Conservation (phyloP, 2,113 vertebrate species). For the Atractosteus spatula region DNA sequence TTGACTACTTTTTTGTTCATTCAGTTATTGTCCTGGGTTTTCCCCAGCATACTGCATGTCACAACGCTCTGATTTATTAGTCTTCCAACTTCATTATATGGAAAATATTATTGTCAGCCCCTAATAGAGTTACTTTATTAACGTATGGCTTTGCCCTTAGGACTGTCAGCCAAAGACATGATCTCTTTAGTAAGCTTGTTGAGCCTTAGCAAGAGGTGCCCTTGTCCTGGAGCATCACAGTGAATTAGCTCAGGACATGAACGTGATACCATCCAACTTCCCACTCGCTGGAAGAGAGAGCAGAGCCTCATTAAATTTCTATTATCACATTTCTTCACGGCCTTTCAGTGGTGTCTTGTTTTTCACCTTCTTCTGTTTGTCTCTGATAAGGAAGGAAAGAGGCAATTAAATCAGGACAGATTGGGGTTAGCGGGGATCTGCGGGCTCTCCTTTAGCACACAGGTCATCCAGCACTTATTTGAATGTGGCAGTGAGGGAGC, state of each 20-base stretch:
- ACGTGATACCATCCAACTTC: neutral
- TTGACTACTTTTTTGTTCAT: no score
- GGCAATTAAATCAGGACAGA: constrained; percentile 12
- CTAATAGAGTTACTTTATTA: no score
- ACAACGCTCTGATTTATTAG: no score
- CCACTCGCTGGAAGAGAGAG: constrained; percentile 14
- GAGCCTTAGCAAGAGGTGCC: neutral
- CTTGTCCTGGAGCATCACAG: neutral
- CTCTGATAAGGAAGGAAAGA: constrained; percentile 54
- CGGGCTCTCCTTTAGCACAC: constrained; percentile 16
- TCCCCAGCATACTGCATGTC: no score
- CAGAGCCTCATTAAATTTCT: constrained; percentile 23
- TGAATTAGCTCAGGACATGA: no score
- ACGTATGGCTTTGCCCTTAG: no score
- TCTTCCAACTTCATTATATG: no score
- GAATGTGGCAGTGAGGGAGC: constrained; percentile 42
- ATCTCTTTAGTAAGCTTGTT: no score
- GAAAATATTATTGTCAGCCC: no score
- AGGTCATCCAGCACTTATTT: constrained; percentile 37
- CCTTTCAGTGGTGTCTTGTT: constrained; percentile 35
- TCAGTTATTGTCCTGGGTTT: no score
- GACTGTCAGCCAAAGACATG: no score
- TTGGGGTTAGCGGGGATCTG: constrained; percentile 20
- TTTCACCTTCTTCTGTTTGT: constrained; percentile 46
- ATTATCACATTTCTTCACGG: constrained; percentile 40